Evolutionary conservation across 2,888 invertebrate species (phyloP).

Genomic region (Synergus laeviventris): DNA sequence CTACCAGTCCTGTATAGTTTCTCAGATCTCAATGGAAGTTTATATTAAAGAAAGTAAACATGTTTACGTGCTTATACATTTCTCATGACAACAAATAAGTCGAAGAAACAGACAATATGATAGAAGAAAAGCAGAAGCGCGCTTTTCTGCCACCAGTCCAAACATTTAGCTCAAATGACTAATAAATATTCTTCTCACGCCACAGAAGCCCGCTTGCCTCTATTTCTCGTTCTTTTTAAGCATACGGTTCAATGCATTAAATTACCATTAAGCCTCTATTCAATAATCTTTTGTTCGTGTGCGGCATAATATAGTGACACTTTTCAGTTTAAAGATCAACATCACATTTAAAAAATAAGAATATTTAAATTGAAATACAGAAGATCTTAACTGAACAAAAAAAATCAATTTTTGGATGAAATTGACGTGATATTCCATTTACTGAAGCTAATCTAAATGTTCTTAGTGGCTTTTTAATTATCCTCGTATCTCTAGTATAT

Average conservation of each 20-base stretch:
- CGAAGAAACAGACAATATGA: constrained; percentile 22
- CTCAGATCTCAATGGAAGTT: background rate
- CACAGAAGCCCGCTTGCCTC: constrained; percentile 28
- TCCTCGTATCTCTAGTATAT: too few species aligned
- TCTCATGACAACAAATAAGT: constrained; percentile 25
- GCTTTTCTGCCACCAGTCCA: constrained; percentile 36
- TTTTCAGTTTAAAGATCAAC: background rate
- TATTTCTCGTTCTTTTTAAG: constrained; percentile 33
- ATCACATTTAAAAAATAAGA: background rate
- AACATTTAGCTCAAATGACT: constrained; percentile 44
- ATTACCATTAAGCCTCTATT: background rate
- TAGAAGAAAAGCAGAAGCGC: constrained; percentile 18
- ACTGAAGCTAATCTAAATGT: too few species aligned
- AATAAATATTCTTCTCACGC: constrained; percentile 41
- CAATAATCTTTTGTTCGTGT: background rate
- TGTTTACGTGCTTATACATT: background rate
- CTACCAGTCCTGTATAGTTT: background rate
- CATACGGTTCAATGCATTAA: background rate
- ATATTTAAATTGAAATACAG: too few species aligned
- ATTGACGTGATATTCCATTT: too few species aligned
- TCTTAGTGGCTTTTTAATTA: too few species aligned
- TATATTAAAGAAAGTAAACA: background rate
- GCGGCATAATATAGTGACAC: background rate
- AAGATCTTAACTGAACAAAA: too few species aligned
- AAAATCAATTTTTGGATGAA: too few species aligned